Percentiles rank a stretch among this genome's conserved stretches.
Evolutionary conservation across 2,888 invertebrate species (phyloP).

Genomic region (Thereva nobilitata): DNA sequence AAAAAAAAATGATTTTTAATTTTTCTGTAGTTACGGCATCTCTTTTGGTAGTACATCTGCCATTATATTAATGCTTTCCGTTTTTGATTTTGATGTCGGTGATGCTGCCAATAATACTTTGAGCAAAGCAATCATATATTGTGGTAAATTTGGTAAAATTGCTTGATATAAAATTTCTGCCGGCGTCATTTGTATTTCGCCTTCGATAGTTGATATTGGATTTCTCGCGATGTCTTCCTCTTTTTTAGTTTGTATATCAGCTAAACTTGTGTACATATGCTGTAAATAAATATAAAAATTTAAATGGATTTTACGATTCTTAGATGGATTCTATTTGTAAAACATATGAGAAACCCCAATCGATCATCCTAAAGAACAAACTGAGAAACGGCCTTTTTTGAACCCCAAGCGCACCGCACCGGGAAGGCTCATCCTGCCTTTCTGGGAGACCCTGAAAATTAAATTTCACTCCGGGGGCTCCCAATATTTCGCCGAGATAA

Average conservation of each 20-base stretch:
- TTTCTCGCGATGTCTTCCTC: constrained; percentile 91
- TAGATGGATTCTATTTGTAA: not conserved
- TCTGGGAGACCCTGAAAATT: too few species aligned
- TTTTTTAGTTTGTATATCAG: constrained; percentile 88
- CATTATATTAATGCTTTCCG: constrained; percentile 97
- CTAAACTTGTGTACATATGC: constrained; percentile 91
- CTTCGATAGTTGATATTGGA: constrained; percentile 84
- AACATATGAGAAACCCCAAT: not conserved
- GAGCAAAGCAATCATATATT: constrained; percentile 95
- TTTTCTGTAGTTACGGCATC: constrained; percentile 74
- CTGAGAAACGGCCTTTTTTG: too few species aligned
- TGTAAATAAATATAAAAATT: constrained; percentile 54
- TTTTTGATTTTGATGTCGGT: constrained; percentile 98
- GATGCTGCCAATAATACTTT: constrained; percentile 97
- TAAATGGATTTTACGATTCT: too few species aligned
- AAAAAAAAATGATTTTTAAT: not conserved
- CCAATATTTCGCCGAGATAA: too few species aligned
- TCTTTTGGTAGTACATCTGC: constrained; percentile 96
- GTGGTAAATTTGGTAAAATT: constrained; percentile 94
- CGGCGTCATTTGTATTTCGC: constrained; percentile 77
- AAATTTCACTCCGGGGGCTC: too few species aligned
- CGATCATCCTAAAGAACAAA: not conserved
- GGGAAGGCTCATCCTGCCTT: too few species aligned
- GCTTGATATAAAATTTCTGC: constrained; percentile 90
- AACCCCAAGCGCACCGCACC: too few species aligned